Conservation (phyloP, 2,113 vertebrate species). For the Gasterosteus nipponicus region DNA sequence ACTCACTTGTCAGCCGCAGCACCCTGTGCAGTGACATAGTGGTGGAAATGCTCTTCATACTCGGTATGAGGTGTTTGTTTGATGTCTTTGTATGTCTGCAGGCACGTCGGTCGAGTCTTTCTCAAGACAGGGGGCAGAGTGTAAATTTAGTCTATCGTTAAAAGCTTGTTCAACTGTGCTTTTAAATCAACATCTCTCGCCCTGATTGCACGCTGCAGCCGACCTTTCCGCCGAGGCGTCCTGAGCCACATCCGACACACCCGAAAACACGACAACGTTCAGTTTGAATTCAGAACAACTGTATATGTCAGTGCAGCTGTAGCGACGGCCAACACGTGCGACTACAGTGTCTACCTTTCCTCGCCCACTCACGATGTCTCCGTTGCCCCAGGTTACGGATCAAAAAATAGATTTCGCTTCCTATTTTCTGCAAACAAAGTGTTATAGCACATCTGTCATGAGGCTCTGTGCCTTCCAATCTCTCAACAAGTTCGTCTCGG, state of each 20-base stretch:
- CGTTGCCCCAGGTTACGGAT: conserved; percentile 60
- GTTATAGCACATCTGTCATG: conserved; percentile 55
- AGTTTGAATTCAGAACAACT: conserved; percentile 23
- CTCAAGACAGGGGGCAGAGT: neutral
- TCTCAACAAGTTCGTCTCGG: conserved; percentile 16
- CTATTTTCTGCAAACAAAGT: conserved; percentile 45
- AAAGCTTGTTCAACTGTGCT: neutral
- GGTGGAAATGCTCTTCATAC: conserved; percentile 97
- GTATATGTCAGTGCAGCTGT: conserved; percentile 34
- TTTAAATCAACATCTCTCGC: conserved; percentile 1
- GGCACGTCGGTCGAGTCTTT: neutral
- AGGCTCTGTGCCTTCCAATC: conserved; percentile 9
- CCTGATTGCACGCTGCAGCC: conserved; percentile 3
- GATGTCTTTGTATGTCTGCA: neutral
- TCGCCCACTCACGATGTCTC: conserved; percentile 50
- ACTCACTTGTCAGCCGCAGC: conserved; percentile 81
- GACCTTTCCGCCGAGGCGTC: conserved; percentile 4
- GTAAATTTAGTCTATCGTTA: neutral
- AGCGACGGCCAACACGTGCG: conserved; percentile 36
- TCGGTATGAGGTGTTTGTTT: conserved; percentile 80
- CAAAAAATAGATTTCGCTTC: conserved; percentile 59
- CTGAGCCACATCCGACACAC: neutral
- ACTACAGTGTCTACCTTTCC: conserved; percentile 36
- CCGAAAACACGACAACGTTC: conserved; percentile 24
- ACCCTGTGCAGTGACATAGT: conserved; percentile 92